These are phyloP conservation scores for Eupithecia subfuscata DNA, from an alignment of 2,888 invertebrate genomes.

Conservation along the genomic window DNA sequence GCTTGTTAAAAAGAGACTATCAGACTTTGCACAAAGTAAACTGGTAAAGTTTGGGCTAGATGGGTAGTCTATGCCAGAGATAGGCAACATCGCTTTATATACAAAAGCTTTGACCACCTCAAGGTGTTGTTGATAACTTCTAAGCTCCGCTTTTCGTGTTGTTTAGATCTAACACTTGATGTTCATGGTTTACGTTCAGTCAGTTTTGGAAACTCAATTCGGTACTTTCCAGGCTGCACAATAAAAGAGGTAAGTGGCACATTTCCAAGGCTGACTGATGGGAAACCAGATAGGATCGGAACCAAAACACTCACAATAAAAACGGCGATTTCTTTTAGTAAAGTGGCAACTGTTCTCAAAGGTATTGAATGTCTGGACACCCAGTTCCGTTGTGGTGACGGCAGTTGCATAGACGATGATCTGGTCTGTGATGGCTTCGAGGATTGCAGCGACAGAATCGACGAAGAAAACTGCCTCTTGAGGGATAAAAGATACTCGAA, in stretches of 20 bases:
- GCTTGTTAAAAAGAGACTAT: background rate
- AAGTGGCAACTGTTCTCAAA: constrained; percentile 57
- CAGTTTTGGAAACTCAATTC: background rate
- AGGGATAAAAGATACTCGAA: constrained; percentile 67
- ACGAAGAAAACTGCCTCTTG: constrained; percentile 84
- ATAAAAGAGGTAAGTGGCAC: background rate
- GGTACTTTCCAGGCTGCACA: background rate
- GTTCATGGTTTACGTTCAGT: background rate
- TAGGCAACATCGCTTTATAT: background rate
- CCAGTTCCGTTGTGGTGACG: constrained; percentile 83
- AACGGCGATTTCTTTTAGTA: constrained; percentile 40
- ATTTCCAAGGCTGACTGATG: constrained; percentile 9
- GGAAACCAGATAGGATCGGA: background rate
- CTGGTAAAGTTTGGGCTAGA: background rate
- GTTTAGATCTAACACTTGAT: constrained; percentile 1
- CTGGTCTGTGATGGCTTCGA: constrained; percentile 84
- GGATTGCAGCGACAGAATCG: constrained; percentile 87
- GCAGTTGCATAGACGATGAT: constrained; percentile 84
- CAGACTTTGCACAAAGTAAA: background rate
- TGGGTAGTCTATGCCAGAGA: background rate
- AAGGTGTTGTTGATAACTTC: background rate
- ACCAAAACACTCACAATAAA: constrained; percentile 26
- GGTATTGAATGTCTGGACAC: constrained; percentile 72
- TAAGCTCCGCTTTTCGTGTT: background rate
- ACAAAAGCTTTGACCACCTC: background rate